Conservation (phyloP, 1,140 invertebrate species). For the Danaus melanippus region DNA sequence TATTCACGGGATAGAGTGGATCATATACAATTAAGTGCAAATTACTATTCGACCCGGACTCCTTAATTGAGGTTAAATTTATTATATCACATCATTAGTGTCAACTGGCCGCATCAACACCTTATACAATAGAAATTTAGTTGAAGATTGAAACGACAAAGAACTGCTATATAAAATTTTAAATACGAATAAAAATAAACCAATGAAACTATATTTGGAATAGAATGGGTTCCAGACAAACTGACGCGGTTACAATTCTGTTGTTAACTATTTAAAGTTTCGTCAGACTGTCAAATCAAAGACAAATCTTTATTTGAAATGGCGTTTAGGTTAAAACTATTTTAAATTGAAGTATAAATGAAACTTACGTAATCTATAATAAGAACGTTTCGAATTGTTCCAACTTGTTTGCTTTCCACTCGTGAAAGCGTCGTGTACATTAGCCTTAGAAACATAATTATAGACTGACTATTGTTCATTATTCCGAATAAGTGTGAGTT, state of each 20-base stretch:
- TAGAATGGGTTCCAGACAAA: constrained; percentile 21
- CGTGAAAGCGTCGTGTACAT: constrained; percentile 11
- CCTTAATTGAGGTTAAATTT: constrained; percentile 63
- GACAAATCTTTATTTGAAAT: no score
- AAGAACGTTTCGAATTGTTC: no score
- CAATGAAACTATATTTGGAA: constrained; percentile 12
- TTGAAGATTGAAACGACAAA: not conserved
- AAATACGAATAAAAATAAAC: constrained; percentile 11
- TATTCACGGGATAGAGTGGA: no score
- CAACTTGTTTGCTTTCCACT: not conserved
- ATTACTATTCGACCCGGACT: constrained; percentile 28
- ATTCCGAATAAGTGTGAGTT: constrained; percentile 15
- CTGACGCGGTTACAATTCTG: constrained; percentile 16
- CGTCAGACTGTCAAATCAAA: constrained; percentile 12
- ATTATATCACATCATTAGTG: constrained; percentile 40
- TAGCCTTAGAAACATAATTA: constrained; percentile 5
- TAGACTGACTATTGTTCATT: constrained; percentile 11
- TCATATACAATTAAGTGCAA: no score
- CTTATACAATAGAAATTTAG: not conserved
- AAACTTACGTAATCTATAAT: no score
- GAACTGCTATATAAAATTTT: no score
- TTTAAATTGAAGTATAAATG: not conserved
- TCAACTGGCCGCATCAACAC: constrained; percentile 11
- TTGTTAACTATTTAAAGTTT: constrained; percentile 19
- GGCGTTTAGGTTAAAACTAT: not conserved